These are phyloP conservation scores for Colostygia pectinataria DNA, from an alignment of 2,888 invertebrate genomes.

Conservation along the genomic window DNA sequence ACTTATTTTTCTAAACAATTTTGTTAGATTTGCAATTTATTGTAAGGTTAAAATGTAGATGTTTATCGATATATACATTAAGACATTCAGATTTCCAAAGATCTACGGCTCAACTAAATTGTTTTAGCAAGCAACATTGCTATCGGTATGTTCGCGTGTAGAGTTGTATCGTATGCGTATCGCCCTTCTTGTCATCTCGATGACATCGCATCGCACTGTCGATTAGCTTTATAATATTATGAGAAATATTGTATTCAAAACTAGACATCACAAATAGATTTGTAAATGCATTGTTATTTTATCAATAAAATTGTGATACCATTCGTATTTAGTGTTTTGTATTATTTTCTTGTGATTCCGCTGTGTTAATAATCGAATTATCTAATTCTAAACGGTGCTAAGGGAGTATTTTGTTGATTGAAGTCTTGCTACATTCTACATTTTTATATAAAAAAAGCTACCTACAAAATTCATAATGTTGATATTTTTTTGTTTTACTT, in stretches of 20 bases:
- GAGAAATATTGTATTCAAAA: slow-evolving; percentile 29
- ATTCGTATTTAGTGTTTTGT: slow-evolving; percentile 47
- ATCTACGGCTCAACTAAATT: slow-evolving; percentile 78
- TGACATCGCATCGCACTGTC: slow-evolving; percentile 13
- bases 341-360: slow-evolving; percentile 33
- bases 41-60: slow-evolving; percentile 71
- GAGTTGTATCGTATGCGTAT: slow-evolving; percentile 5
- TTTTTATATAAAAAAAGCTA: neutral
- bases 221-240: slow-evolving; percentile 10
- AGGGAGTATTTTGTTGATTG: slow-evolving; percentile 26
- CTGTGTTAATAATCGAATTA: slow-evolving; percentile 25
- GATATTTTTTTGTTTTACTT: neutral
- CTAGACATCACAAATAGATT: slow-evolving; percentile 36
- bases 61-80: slow-evolving; percentile 77
- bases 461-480: neutral
- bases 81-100: slow-evolving; percentile 79
- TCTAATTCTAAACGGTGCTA: slow-evolving; percentile 53
- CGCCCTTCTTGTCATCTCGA: slow-evolving; percentile 1
- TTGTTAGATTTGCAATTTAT: slow-evolving; percentile 79
- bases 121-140: slow-evolving; percentile 60
- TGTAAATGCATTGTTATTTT: slow-evolving; percentile 39
- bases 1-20: slow-evolving; percentile 81
- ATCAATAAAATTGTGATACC: slow-evolving; percentile 54
- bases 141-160: slow-evolving; percentile 33
- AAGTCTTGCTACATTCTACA: slow-evolving; percentile 15